These are phyloP conservation scores for Eulemur macaco DNA, from an alignment of 2,113 vertebrate genomes.

Conservation along the genomic window DNA sequence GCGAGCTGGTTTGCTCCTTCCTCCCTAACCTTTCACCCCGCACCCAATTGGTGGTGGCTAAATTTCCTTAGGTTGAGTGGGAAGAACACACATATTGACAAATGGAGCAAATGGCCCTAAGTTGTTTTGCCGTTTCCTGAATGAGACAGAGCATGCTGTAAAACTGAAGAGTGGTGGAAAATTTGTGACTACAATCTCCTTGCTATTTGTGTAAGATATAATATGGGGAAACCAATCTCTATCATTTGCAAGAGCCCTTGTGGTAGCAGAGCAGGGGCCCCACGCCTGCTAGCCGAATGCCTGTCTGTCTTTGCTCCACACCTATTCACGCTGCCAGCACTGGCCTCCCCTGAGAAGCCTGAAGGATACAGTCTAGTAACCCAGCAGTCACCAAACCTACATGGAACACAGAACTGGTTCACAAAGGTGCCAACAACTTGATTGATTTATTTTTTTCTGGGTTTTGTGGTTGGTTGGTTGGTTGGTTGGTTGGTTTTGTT, in stretches of 20 bases:
- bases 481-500: too few species aligned
- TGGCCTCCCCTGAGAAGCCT: not conserved
- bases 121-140: not conserved
- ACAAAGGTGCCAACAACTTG: not conserved
- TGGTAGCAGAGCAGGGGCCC: not conserved
- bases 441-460: not conserved
- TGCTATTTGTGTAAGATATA: not conserved
- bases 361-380: not conserved
- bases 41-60: not conserved
- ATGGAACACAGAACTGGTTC: not conserved
- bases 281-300: not conserved
- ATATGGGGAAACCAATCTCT: not conserved
- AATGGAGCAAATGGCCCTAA: not conserved
- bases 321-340: not conserved
- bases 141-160: not conserved
- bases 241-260: not conserved
- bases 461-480: too few species aligned
- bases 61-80: not conserved
- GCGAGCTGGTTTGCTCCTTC: not conserved
- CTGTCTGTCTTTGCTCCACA: not conserved
- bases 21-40: not conserved
- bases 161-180: not conserved
- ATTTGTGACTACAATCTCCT: not conserved
- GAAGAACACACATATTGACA: not conserved
- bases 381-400: not conserved